A percentile compares a stretch with the other conserved stretches of the same genome.
These are phyloP conservation scores for Thalassoma bifasciatum DNA, from an alignment of 2,113 vertebrate species.

Conservation along the genomic window DNA sequence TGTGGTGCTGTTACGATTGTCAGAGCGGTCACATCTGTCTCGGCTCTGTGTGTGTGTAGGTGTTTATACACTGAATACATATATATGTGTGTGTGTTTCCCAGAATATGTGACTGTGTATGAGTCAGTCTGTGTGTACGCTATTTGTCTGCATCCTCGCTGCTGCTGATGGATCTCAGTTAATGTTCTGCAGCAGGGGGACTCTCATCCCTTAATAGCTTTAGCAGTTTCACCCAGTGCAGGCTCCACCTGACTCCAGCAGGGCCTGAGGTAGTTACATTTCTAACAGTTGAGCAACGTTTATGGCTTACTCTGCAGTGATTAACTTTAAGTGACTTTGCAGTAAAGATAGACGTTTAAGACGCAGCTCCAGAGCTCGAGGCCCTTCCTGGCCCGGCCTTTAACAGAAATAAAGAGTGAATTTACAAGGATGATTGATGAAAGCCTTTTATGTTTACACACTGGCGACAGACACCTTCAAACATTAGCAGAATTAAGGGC, in stretches of 20 bases:
- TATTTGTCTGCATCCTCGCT: slow-evolving; percentile 48
- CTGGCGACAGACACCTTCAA: neutral
- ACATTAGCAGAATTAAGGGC: neutral
- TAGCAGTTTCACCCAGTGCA: slow-evolving; percentile 49
- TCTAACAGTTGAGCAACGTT: slow-evolving; percentile 45
- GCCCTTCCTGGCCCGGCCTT: neutral
- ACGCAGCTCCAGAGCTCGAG: neutral
- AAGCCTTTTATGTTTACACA: slow-evolving; percentile 5
- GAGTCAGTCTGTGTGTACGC: slow-evolving; percentile 32
- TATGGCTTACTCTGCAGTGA: slow-evolving; percentile 54
- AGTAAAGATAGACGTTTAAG: slow-evolving; percentile 57
- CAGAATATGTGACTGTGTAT: slow-evolving; percentile 26
- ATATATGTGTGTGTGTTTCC: slow-evolving; percentile 37
- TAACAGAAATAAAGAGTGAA: neutral
- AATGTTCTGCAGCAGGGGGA: slow-evolving; percentile 62
- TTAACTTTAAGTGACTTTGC: slow-evolving; percentile 59
- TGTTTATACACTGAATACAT: slow-evolving; percentile 42
- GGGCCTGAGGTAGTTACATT: slow-evolving; percentile 5
- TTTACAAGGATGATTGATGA: neutral
- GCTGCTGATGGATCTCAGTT: slow-evolving; percentile 64
- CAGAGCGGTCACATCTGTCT: slow-evolving; percentile 70
- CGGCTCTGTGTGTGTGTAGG: slow-evolving; percentile 49
- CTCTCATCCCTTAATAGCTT: slow-evolving; percentile 65
- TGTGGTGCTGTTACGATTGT: slow-evolving; percentile 63
- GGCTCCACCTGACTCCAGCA: slow-evolving; percentile 43